Evolutionary conservation across 2,113 vertebrate species (phyloP).

Genomic region (Solea senegalensis): DNA sequence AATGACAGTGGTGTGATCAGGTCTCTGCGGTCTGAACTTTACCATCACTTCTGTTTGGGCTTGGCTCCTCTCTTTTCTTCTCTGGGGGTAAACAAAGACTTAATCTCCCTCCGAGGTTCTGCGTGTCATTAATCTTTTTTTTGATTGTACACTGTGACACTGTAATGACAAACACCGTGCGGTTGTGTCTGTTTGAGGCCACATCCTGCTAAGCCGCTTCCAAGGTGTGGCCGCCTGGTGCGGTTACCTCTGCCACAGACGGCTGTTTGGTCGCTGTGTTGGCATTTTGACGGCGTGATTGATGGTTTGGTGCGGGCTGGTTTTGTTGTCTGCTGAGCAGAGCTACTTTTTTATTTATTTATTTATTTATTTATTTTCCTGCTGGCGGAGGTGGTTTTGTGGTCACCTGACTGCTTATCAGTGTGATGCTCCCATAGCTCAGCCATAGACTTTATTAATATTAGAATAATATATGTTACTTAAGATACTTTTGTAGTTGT

Average conservation of each 20-base stretch:
- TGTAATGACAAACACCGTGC: conserved; percentile 56
- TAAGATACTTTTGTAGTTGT: no score
- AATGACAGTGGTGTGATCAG: background rate
- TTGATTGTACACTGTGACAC: conserved; percentile 37
- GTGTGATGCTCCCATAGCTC: no score
- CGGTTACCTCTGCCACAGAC: conserved; percentile 10
- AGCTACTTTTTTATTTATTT: background rate
- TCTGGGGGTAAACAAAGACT: conserved; percentile 42
- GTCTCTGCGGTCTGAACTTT: background rate
- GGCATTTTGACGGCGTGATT: conserved; percentile 14
- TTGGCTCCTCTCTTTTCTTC: conserved; percentile 24
- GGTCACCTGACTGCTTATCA: no score
- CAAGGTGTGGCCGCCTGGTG: conserved; percentile 43
- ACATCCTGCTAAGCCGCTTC: conserved; percentile 15
- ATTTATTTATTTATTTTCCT: no score
- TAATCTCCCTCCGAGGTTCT: conserved; percentile 42
- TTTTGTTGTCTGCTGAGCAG: conserved; percentile 11
- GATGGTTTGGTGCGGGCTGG: background rate
- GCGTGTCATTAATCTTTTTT: conserved; percentile 49
- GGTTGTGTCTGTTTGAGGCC: conserved; percentile 33
- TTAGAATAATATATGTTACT: no score
- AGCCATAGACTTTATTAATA: no score
- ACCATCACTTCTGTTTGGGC: conserved; percentile 17
- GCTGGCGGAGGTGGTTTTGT: background rate
- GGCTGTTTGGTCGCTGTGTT: conserved; percentile 21